A percentile compares a stretch with the other conserved stretches of the same genome.
phyloP scores from a whole-genome alignment of 2,113 vertebrate genomes.

The Oophaga pumilio region DNA sequence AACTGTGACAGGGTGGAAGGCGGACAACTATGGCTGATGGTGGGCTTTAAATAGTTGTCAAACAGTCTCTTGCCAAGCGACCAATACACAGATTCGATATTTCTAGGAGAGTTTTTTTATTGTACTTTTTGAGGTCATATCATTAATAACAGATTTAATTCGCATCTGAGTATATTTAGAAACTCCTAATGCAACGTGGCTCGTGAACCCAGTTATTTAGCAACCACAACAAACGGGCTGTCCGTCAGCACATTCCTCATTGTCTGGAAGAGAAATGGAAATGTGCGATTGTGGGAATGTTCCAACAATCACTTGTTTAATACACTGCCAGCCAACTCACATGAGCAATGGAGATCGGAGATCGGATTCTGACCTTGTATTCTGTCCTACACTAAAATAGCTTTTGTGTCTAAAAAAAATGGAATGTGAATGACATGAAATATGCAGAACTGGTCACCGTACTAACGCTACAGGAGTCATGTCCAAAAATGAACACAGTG shows the following conservation, averaged over 20 bases:
- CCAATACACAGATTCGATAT: too few species aligned
- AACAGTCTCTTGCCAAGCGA: too few species aligned
- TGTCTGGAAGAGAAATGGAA: constrained; percentile 9
- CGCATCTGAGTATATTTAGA: background rate
- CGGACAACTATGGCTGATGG: too few species aligned
- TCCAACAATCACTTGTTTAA: constrained; percentile 3
- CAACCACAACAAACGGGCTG: background rate
- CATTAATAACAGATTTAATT: background rate
- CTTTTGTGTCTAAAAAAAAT: background rate
- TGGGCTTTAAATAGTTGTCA: too few species aligned
- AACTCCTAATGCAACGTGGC: background rate
- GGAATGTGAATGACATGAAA: background rate
- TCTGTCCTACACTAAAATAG: background rate
- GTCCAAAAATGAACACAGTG: background rate
- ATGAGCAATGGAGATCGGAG: background rate
- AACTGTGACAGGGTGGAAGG: too few species aligned
- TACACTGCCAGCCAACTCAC: background rate
- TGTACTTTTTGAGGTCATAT: background rate
- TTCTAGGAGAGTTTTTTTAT: background rate
- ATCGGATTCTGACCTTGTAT: background rate
- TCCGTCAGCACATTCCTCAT: constrained; percentile 21
- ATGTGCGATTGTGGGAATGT: constrained; percentile 16
- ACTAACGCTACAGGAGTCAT: background rate
- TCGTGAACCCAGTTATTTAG: background rate
- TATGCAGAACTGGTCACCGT: background rate